Base-by-base conservation (phyloP, 2,888 invertebrate genomes). In the Orchestes rusci region DNA sequence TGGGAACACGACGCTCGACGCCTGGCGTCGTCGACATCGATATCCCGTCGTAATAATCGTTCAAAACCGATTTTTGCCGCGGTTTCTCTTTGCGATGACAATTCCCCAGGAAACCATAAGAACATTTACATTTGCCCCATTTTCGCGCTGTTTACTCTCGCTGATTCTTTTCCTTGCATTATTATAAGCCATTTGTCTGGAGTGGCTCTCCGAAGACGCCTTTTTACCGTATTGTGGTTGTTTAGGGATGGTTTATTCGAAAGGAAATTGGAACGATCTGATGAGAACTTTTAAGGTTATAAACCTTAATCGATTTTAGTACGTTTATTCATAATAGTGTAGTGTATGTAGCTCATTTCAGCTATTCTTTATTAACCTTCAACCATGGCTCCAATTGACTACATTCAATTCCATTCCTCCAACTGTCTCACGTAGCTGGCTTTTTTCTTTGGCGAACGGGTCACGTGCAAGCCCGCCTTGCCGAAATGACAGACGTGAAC, bases 401-500 rank as follows among this genome's bases (percentile, higher is more conserved):
- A n/a, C n/a, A n/a, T n/a, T n/a, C n/a, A n/a, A n/a, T n/a, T n/a
- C n/a, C n/a, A n/a, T n/a, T n/a, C n/a, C n/a, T n/a, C n/a, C n/a
- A 41, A 41, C 32, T 41, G 16, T 16, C 33, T 41, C 33, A 41
- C 40, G 40, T 41, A 15, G n/a, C 31, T 18, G 23, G 23, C 5
- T 5, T 23, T 32, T 7, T 41, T 41, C 27, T 31, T 39, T 30
- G 30, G 15, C 39, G 31, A 27, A 33, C 32, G 58, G 32, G 64
- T 65, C 66, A 66, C 66, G 66, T 64, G 65, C 64, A 57, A 58
- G 59, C 58, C 59, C 60, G 61, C 62, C 61, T 59, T 56, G 60
- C 59, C 56, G 59, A 64, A 65, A 66, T 66, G 67, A 65, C 67
- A 66, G 67, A 66, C 66, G 63, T 59, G 65, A 65, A 67, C 66